These are phyloP conservation scores for Pyxicephalus adspersus DNA, from an alignment of 2,113 vertebrate genomes.

Conservation along the genomic window DNA sequence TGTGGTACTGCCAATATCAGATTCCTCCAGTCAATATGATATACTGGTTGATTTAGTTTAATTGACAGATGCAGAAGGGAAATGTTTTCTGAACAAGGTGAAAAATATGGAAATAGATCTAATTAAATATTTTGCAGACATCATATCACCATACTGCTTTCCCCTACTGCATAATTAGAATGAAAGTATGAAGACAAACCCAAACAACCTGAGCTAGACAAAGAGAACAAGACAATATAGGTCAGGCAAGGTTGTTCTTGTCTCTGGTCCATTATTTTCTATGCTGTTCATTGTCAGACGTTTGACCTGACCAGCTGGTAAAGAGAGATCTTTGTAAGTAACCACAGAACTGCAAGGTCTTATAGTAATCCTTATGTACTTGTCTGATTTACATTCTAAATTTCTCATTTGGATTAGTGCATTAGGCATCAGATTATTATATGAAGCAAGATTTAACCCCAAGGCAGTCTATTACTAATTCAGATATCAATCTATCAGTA, in stretches of 20 bases:
- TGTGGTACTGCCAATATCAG: background rate
- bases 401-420: too few relatives aligned
- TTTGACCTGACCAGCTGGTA: background rate
- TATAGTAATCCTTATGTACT: too few relatives aligned
- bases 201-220: background rate
- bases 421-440: too few relatives aligned
- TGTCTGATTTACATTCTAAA: too few relatives aligned
- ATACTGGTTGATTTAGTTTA: background rate
- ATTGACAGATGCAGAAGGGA: background rate
- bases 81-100: background rate
- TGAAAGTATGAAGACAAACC: slow-evolving; percentile 3
- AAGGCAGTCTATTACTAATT: too few relatives aligned
- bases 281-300: background rate
- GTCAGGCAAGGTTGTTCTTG: background rate
- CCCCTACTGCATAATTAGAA: background rate
- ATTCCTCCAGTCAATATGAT: background rate
- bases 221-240: background rate
- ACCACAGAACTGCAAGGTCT: background rate
- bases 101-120: background rate
- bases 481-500: too few relatives aligned
- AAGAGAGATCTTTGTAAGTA: background rate
- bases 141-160: background rate
- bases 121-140: background rate
- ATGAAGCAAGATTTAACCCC: too few relatives aligned
- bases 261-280: background rate